phyloP scores from a whole-genome alignment of 2,888 invertebrate genomes.

The Caenorhabditis wallacei region DNA sequence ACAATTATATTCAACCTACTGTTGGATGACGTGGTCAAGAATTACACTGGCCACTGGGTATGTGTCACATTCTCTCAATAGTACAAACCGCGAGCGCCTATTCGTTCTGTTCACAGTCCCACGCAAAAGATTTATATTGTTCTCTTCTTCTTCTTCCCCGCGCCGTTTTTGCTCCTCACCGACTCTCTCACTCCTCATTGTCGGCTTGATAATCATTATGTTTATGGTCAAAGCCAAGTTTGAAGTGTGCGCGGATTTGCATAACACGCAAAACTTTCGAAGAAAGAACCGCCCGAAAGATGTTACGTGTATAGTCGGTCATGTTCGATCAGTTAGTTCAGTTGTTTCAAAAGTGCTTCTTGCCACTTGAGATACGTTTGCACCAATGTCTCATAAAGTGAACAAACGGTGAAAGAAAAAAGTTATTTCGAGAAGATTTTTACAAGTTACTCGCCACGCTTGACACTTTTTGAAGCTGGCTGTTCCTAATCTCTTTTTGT shows the following conservation, averaged over 20 bases:
- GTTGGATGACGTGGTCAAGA: conserved; percentile 17
- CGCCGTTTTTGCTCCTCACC: conserved; percentile 3
- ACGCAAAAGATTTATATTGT: conserved; percentile 8
- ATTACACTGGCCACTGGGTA: conserved; percentile 28
- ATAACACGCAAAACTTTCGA: conserved; percentile 44
- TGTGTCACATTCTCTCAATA: conserved; percentile 25
- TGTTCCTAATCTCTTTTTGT: not conserved
- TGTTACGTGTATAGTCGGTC: conserved; percentile 26
- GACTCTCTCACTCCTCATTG: not conserved
- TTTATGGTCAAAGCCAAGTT: conserved; percentile 50
- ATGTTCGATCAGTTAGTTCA: conserved; percentile 61
- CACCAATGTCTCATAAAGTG: conserved; percentile 32
- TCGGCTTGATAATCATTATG: conserved; percentile 45
- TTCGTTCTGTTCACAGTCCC: not conserved
- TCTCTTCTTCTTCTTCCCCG: not conserved
- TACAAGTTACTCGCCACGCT: conserved; percentile 35
- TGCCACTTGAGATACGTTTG: conserved; percentile 59
- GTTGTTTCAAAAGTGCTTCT: conserved; percentile 52
- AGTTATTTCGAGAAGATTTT: conserved; percentile 48
- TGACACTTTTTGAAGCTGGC: conserved; percentile 28
- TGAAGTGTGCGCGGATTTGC: conserved; percentile 61
- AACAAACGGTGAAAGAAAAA: conserved; percentile 31
- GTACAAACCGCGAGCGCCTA: conserved; percentile 10
- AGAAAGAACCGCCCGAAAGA: conserved; percentile 22
- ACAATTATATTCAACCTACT: not conserved